Evolutionary conservation across 2,113 vertebrate species (phyloP).

Genomic region (Apodemus sylvaticus): DNA sequence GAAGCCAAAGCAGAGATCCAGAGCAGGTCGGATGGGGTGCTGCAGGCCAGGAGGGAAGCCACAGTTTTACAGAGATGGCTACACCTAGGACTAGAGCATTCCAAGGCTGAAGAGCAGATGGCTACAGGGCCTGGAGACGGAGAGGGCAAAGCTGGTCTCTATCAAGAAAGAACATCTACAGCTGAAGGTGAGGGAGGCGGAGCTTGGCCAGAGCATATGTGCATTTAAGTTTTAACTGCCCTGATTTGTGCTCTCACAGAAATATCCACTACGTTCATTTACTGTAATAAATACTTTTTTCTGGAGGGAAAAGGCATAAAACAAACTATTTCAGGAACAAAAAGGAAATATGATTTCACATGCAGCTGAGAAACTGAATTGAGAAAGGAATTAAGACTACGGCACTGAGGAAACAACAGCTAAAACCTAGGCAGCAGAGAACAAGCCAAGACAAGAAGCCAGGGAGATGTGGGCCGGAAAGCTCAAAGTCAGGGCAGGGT

Average conservation of each 20-base stretch:
- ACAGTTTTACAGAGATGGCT: background rate
- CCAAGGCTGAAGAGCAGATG: background rate
- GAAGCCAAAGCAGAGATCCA: accelerated
- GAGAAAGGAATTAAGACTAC: background rate
- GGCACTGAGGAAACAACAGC: background rate
- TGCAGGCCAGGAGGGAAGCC: background rate
- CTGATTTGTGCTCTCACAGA: background rate
- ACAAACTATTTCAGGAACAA: constrained; percentile 42
- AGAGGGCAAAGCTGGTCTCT: background rate
- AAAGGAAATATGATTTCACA: background rate
- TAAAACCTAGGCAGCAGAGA: background rate
- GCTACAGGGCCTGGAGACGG: background rate
- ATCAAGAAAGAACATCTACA: background rate
- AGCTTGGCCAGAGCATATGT: background rate
- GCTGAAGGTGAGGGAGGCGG: background rate
- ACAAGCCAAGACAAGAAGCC: background rate
- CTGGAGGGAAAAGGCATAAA: background rate
- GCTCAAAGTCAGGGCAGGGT: background rate
- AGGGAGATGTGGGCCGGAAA: background rate
- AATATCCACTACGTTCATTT: constrained; percentile 2
- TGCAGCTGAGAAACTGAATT: background rate
- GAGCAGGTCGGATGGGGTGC: background rate
- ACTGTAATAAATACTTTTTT: background rate
- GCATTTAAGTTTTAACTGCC: background rate
- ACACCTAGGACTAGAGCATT: accelerated